Percentiles rank a stretch among this genome's conserved stretches.
phyloP scores from a whole-genome alignment of 2,888 invertebrate species.

The Notodonta dromedarius region DNA sequence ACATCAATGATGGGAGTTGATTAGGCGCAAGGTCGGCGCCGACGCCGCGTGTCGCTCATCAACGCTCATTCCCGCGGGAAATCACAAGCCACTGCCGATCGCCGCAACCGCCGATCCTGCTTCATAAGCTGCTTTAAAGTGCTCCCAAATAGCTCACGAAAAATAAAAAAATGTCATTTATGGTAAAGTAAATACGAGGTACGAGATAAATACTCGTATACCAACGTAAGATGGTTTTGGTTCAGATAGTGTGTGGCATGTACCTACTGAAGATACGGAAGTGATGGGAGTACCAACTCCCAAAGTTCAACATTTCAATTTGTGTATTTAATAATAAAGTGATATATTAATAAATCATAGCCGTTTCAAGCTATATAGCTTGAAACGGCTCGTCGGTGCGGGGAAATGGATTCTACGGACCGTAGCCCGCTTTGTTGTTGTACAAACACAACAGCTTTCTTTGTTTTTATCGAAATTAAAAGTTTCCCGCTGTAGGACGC shows the following conservation, averaged over 20 bases:
- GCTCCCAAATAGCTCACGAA: not conserved
- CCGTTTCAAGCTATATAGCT: not conserved
- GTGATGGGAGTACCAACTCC: not conserved
- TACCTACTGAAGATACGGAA: not conserved
- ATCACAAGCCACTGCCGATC: not conserved
- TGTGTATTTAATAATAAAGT: too few species aligned
- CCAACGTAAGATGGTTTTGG: not conserved
- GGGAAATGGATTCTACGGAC: conserved; percentile 40
- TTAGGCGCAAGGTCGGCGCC: not conserved
- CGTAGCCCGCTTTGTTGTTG: conserved; percentile 20
- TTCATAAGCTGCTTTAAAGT: not conserved
- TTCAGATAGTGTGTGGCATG: too few species aligned
- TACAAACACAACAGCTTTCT: conserved; percentile 23
- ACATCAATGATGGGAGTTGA: not conserved
- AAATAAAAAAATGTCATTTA: not conserved
- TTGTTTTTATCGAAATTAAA: conserved; percentile 1
- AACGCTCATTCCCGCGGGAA: not conserved
- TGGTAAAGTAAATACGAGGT: not conserved
- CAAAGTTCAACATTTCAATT: too few species aligned
- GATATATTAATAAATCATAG: not conserved
- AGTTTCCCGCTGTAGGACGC: not conserved
- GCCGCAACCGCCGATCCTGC: not conserved
- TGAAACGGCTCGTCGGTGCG: conserved; percentile 37
- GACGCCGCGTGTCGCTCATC: not conserved
- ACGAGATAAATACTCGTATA: too few species aligned